Base-by-base conservation (phyloP, 2,888 invertebrate genomes). In the Eristalis arbustorum region DNA sequence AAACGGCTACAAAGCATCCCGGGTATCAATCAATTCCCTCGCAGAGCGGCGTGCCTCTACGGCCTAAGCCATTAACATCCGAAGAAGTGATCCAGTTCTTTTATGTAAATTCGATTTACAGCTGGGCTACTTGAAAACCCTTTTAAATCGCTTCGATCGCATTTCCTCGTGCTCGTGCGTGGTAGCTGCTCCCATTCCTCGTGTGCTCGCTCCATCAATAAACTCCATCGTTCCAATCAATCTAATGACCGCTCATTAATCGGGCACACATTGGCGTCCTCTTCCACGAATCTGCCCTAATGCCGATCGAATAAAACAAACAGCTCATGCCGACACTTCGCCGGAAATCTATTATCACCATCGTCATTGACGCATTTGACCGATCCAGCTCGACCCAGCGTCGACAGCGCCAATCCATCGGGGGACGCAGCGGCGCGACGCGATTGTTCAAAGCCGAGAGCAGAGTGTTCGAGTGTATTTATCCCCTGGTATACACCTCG, bases 301-400 rank as follows among this genome's bases (percentile, higher is more conserved):
- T 18, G 66, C 28, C 37, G 11, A 14, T 42, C 49, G 18, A 63
- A 57, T 59, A 69, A 73, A 62, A 67, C 31, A 73, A 77, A 74
- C 40, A 78, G 28, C 63, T 69, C 59, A 57, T 66, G 23, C 42
- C 75, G 76, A 67, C 74, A 77, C 85, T 87, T 87, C 74, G 22
- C 3, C 42, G 18, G 78, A 87, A 87, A 78, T 78, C 82, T 78
- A 66, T 72, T 81, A 85, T 81, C 81, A 71, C 71, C 82, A 82
- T 82, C 71, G 66, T 74, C 31, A 31, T 31, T 31, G 31, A 31
- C 31, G 31, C 31, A 31, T 31, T 87, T 74, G 74, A 18, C 23
- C 23, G 82, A 78, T 78, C 28, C 62, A 71, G 56, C 49, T 56
- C 23, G 31, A 10, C 31, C 31, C 31, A 4, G 5, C 61, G 63